Evolutionary conservation across 2,888 invertebrate species (phyloP).

Genomic region (Mythimna loreyi): DNA sequence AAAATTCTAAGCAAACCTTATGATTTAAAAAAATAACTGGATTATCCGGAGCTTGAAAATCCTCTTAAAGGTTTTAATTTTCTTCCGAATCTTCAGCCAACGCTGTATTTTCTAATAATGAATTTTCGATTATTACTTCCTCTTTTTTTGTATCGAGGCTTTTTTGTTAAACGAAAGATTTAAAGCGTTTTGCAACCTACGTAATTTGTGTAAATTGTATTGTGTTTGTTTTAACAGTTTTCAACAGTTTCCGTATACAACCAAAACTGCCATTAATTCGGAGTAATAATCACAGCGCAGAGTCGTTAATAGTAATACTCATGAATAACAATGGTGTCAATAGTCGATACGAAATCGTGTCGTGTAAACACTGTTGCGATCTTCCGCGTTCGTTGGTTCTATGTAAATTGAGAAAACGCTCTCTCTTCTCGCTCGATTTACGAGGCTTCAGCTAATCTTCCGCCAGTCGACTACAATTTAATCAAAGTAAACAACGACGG

Average conservation of each 20-base stretch:
- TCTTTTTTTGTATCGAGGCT: slow-evolving; percentile 56
- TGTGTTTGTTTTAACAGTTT: slow-evolving; percentile 19
- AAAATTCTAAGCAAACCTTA: slow-evolving; percentile 67
- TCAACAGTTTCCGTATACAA: slow-evolving; percentile 7
- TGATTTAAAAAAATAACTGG: slow-evolving; percentile 73
- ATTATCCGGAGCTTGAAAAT: slow-evolving; percentile 73
- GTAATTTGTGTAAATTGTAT: slow-evolving; percentile 12
- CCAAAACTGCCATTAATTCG: slow-evolving; percentile 20
- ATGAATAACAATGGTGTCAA: slow-evolving; percentile 49
- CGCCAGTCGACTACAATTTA: slow-evolving; percentile 90
- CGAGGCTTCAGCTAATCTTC: slow-evolving; percentile 89
- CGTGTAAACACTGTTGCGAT: slow-evolving; percentile 81
- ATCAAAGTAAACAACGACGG: slow-evolving; percentile 90
- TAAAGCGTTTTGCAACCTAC: slow-evolving; percentile 11
- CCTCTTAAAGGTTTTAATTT: slow-evolving; percentile 76
- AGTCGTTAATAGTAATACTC: slow-evolving; percentile 46
- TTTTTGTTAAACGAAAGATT: slow-evolving; percentile 47
- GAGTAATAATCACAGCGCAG: slow-evolving; percentile 13
- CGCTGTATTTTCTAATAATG: slow-evolving; percentile 68
- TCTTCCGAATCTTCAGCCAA: slow-evolving; percentile 61
- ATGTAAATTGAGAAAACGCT: slow-evolving; percentile 89
- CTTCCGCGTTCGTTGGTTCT: slow-evolving; percentile 85
- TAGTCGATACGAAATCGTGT: slow-evolving; percentile 70
- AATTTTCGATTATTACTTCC: slow-evolving; percentile 61
- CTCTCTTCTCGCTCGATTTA: slow-evolving; percentile 88